A percentile compares a stretch with the other conserved stretches of the same genome.
Evolutionary conservation across 1,140 invertebrate genomes (phyloP).

Genomic region (Zaprionus capensis): DNA sequence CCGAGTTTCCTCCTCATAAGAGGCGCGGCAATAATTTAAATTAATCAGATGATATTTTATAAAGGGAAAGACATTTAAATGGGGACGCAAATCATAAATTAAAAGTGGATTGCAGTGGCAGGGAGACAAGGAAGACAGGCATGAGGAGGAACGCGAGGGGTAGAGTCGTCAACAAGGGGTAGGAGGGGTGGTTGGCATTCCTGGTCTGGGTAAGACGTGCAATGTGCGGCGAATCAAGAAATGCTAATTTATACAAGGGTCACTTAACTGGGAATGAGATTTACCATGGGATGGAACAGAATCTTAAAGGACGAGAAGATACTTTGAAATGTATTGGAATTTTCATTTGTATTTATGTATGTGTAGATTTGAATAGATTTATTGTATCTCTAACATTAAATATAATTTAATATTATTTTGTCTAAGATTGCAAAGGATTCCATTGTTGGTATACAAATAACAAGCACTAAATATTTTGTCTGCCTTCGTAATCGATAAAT

Average conservation of each 20-base stretch:
- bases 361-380: not conserved
- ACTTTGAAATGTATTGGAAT: not conserved
- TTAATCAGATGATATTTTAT: conserved; percentile 52
- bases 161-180: too few relatives aligned
- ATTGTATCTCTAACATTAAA: too few relatives aligned
- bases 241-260: conserved; percentile 43
- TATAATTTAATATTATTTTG: too few relatives aligned
- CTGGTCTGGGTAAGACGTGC: not conserved
- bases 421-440: too few relatives aligned
- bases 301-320: too few relatives aligned
- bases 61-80: conserved; percentile 37
- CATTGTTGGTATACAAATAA: too few relatives aligned
- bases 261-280: not conserved
- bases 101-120: conserved; percentile 6
- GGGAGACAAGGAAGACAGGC: too few relatives aligned
- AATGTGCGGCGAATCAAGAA: conserved; percentile 31
- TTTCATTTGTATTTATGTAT: not conserved
- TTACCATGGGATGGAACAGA: not conserved
- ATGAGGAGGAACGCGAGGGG: not conserved
- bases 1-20: not conserved
- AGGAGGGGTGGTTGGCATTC: too few relatives aligned
- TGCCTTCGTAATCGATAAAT: too few relatives aligned
- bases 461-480: too few relatives aligned
- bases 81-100: conserved; percentile 42
- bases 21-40: conserved; percentile 52